Evolutionary conservation across 2,113 vertebrate species (phyloP).

Genomic region (Circaetus cinerascens): DNA sequence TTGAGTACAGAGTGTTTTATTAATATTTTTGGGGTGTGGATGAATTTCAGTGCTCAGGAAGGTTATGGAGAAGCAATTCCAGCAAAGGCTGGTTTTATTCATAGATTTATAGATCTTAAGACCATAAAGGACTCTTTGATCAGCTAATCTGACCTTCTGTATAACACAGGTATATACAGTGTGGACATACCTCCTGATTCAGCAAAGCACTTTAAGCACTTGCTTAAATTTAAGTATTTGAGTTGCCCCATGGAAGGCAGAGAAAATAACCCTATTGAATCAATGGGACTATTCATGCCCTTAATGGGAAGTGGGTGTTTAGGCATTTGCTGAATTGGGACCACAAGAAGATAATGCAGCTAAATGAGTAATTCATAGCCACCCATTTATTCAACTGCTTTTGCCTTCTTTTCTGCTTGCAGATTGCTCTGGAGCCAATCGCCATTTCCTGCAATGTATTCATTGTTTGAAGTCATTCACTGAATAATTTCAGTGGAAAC

Average conservation of each 20-base stretch:
- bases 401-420: conserved; percentile 60
- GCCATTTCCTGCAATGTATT: conserved; percentile 56
- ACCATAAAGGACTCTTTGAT: conserved; percentile 65
- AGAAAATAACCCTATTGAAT: conserved; percentile 65
- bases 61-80: conserved; percentile 58
- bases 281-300: conserved; percentile 60
- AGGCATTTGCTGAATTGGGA: conserved; percentile 56
- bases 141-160: conserved; percentile 65
- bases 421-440: conserved; percentile 57
- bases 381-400: conserved; percentile 63
- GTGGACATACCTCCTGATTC: conserved; percentile 64
- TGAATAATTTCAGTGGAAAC: conserved; percentile 66
- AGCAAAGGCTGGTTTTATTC: conserved; percentile 56
- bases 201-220: conserved; percentile 60
- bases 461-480: conserved; percentile 67
- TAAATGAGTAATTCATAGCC: conserved; percentile 64
- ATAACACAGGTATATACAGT: conserved; percentile 60
- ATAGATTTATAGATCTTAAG: conserved; percentile 66
- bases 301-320: conserved; percentile 56
- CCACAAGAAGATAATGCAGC: conserved; percentile 55
- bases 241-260: conserved; percentile 50
- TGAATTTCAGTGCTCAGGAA: conserved; percentile 50
- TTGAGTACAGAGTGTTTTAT: conserved; percentile 55
- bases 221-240: conserved; percentile 57
- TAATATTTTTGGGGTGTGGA: conserved; percentile 67